Conservation (phyloP, 1,140 invertebrate species). For the Proctacanthus coquilletti region DNA sequence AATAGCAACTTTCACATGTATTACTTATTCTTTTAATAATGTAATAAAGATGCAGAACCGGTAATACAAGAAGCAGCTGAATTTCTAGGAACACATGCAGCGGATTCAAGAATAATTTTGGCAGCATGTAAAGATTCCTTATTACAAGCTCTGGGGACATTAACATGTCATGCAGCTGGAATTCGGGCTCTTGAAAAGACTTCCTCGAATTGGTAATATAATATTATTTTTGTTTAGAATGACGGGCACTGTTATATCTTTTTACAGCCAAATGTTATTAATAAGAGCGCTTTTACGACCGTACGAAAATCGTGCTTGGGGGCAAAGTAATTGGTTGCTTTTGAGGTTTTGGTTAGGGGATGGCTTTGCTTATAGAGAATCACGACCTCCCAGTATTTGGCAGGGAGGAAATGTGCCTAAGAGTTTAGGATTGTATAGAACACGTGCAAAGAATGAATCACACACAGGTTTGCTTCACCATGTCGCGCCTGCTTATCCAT, state of each 20-base stretch:
- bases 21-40: too few relatives aligned
- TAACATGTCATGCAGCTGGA: conserved; percentile 37
- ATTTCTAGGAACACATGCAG: conserved; percentile 60
- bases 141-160: conserved; percentile 58
- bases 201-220: conserved; percentile 30
- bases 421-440: conserved; percentile 20
- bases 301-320: conserved; percentile 72
- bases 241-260: too few relatives aligned
- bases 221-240: too few relatives aligned
- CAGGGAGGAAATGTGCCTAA: conserved; percentile 20
- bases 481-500: conserved; percentile 26
- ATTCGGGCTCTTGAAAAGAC: conserved; percentile 44
- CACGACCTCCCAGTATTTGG: conserved; percentile 23
- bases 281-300: conserved; percentile 53
- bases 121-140: conserved; percentile 60
- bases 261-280: conserved; percentile 39
- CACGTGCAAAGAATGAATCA: conserved; percentile 26
- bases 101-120: conserved; percentile 57
- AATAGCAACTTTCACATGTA: too few relatives aligned
- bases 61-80: conserved; percentile 46
- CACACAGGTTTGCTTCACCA: conserved; percentile 28
- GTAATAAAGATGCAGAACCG: conserved; percentile 14
- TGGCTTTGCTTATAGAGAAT: conserved; percentile 66
- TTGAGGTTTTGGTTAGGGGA: conserved; percentile 72
- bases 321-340: conserved; percentile 73